Base-by-base conservation (phyloP, 2,888 invertebrate genomes). In the Lithophane semibrunnea region DNA sequence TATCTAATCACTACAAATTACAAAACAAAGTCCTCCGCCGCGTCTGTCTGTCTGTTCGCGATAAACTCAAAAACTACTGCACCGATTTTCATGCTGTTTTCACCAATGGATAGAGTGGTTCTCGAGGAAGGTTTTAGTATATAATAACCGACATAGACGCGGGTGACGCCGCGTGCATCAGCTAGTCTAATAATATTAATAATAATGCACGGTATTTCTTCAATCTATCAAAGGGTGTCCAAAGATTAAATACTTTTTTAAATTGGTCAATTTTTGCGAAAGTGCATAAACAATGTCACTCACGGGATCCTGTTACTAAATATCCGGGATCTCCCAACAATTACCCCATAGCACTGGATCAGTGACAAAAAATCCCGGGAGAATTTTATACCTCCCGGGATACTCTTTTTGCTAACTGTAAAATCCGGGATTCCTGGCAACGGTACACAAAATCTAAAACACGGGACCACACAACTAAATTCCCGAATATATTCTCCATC, bases 131-230 rank as follows among this genome's bases (percentile, higher is more conserved):
- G 37, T 37, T 37, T 37, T 37, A 37, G 37, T 37, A 37, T 37
- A 37, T 37, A 37, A 37, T 37, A 1, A 37, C 37, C 37, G 37
- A 37, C 37, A 37, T 37, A 1, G 2, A 37, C 37, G 37, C 37
- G 37, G 37, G 37, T 3, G 37, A 37, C 2, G 37, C 37, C 37
- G 37, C 37, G 37, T 2, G 37, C 37, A 37, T 37, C 3, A 37
- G 37, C 37, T 37, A 37, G 37, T 37, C 24, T 44, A n/a, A 37
- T 12, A 37, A 47, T 18, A 66, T 18, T 47, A 18, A 52, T 5
- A 58, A 73, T 61, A 75, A 72, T 74, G 60, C 72, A 29, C 42
- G 37, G 24, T 12, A 9, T 66, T 18, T 42, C 9, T 18, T 24
- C n/a, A 58, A 47, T 37, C 1, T 24, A 8, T 16, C 1, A 49